Percentiles rank a stretch among this genome's conserved stretches.
Conservation (phyloP, 2,113 vertebrate species). For the Syrrhaptes paradoxus region DNA sequence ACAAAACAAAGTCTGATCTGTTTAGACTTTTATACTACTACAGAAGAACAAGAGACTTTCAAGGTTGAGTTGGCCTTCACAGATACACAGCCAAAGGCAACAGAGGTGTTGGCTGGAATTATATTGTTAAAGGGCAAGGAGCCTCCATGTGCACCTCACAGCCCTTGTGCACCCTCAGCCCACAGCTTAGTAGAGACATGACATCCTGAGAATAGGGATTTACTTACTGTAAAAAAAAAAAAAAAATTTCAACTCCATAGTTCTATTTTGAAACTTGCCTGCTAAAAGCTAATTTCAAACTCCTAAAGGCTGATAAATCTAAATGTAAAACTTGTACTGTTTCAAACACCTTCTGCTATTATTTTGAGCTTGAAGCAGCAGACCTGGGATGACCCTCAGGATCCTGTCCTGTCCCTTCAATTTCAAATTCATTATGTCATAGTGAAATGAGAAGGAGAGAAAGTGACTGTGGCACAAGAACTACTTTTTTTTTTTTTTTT, state of each 20-base stretch:
- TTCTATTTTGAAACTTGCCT: neutral
- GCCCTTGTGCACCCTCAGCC: neutral
- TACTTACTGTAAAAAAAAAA: neutral
- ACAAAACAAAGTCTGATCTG: conserved; percentile 9
- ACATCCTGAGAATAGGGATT: neutral
- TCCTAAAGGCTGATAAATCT: neutral
- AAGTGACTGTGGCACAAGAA: neutral
- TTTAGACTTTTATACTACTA: neutral
- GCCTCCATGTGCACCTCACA: neutral
- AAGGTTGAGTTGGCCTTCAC: neutral
- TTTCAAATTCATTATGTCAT: neutral
- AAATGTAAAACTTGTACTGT: neutral
- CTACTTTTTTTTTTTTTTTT: neutral
- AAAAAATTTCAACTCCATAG: fast-evolving
- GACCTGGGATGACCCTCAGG: neutral
- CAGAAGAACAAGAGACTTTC: neutral
- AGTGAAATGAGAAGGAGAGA: neutral
- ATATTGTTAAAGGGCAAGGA: neutral
- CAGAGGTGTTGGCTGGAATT: neutral
- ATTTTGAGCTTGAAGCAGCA: neutral
- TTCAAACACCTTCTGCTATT: neutral
- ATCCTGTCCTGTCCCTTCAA: neutral
- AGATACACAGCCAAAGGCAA: neutral
- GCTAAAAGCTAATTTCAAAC: neutral
- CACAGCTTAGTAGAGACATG: neutral